Percentiles rank a stretch among this genome's conserved stretches.
These are phyloP conservation scores for Scaptomyza hsui DNA, from an alignment of 1,140 invertebrate species.

Conservation along the genomic window DNA sequence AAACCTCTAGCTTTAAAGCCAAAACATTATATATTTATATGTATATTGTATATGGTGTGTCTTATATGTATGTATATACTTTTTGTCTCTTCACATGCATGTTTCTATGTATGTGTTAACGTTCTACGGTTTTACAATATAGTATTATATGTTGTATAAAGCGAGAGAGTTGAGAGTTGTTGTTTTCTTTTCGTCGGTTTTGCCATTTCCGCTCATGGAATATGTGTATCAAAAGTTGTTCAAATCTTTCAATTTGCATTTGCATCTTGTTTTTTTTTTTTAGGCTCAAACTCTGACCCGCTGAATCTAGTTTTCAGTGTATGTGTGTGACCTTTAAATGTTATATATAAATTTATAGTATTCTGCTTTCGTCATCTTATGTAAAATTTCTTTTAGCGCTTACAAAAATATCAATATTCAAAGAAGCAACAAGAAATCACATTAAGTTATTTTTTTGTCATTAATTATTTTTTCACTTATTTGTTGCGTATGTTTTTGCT, in stretches of 20 bases:
- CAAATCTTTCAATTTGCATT: conserved; percentile 29
- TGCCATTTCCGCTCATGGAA: conserved; percentile 18
- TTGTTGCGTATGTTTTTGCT: background rate
- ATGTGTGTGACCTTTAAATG: conserved; percentile 12
- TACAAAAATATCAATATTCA: conserved; percentile 76
- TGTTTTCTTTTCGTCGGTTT: background rate
- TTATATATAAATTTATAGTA: conserved; percentile 30
- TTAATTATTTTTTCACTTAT: conserved; percentile 10
- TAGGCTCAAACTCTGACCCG: conserved; percentile 6
- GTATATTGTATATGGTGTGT: conserved; percentile 5
- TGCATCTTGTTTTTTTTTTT: conserved; percentile 2
- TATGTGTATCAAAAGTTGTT: conserved; percentile 64
- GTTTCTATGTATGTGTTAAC: conserved; percentile 22
- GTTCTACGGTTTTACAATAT: conserved; percentile 21
- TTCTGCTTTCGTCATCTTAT: conserved; percentile 8
- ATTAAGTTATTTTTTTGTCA: conserved; percentile 56
- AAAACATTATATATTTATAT: conserved; percentile 14
- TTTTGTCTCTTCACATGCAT: background rate
- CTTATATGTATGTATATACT: conserved; percentile 33
- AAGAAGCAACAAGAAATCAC: conserved; percentile 80
- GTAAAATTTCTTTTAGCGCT: conserved; percentile 53
- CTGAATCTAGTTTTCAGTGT: background rate
- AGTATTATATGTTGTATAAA: conserved; percentile 41
- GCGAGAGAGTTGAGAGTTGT: conserved; percentile 4
- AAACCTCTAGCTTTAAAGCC: background rate